A percentile compares a stretch with the other conserved stretches of the same genome.
Conservation (phyloP, 2,888 invertebrate species). For the Limnephilus marmoratus region DNA sequence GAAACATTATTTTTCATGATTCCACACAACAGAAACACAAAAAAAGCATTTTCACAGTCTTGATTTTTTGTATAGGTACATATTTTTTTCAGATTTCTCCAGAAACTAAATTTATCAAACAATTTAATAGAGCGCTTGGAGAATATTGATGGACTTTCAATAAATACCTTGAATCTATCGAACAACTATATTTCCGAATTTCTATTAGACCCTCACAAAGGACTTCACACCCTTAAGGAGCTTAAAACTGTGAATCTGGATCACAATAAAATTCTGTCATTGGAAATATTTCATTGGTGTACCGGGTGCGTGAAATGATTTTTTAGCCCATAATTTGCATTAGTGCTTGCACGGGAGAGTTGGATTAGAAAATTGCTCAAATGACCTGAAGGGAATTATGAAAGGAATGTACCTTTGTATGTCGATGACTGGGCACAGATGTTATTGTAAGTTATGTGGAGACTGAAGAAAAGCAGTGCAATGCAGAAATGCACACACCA, state of each 20-base stretch:
- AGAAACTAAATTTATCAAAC: constrained; percentile 78
- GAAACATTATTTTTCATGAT: background rate
- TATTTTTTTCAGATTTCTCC: constrained; percentile 74
- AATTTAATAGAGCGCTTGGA: constrained; percentile 78
- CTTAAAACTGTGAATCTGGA: constrained; percentile 77
- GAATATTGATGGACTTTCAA: constrained; percentile 76
- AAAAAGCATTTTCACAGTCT: background rate
- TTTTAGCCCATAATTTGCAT: background rate
- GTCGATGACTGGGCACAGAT: too few species aligned
- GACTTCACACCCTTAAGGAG: constrained; percentile 76
- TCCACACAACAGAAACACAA: background rate
- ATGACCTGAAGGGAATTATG: too few species aligned
- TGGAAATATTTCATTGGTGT: constrained; percentile 76
- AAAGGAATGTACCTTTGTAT: too few species aligned
- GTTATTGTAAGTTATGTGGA: too few species aligned
- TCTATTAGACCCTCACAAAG: constrained; percentile 71
- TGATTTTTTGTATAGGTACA: background rate
- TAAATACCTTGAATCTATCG: constrained; percentile 78
- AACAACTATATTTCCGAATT: constrained; percentile 77
- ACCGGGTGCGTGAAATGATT: constrained; percentile 5
- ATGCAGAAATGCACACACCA: too few species aligned
- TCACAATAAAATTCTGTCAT: constrained; percentile 76
- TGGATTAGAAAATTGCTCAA: too few species aligned
- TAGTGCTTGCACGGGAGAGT: too few species aligned
- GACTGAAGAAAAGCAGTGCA: too few species aligned